Base-by-base conservation (phyloP, 2,888 invertebrate species). In the Pecten maximus region DNA sequence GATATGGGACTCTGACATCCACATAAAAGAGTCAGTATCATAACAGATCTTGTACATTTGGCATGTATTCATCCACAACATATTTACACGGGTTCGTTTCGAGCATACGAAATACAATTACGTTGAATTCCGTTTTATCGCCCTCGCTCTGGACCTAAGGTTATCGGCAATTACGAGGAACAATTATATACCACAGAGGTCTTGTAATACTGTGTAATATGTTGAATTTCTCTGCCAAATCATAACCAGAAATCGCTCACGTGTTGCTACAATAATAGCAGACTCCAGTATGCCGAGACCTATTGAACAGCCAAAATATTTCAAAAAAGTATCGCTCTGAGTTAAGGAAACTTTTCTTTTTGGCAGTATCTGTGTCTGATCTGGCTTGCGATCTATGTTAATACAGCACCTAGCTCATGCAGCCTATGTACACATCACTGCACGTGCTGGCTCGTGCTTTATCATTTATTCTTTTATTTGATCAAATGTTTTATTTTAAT, bases 111-210 rank as follows among this genome's bases (percentile, higher is more conserved):
- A 74, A 74, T 35, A 74, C 8, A 35, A 35, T 74, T 74, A 74
- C 35, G 74, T 74, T 12, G 35, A 74, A 74, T 74, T 74, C 74
- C 74, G 35, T 35, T 74, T 35, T 74, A 12, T 74, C n/a, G 60
- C 60, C 60, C 4, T 60, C 28, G 10, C 74, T 28, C 28, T 74
- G 35, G 35, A 74, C 12, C 74, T 35, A 35, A 35, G 28, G 74
- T 74, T 74, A 74, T 74, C 74, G 74, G 2, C 35, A 74, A 35
- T 74, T 74, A 74, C 74, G 74, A 74, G 15, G 35, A 74, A 74
- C 74, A 74, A 74, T 74, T 6, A 35, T 4, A 28, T 28, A 74
- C 15, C 74, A 74, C 8, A 6, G 10, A 28, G 74, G 44, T 10
- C 23, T 10, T 35, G 35, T 35, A 10, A 35, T 54, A 74, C 12